Percentiles rank a stretch among this genome's conserved stretches.
These are phyloP conservation scores for Agriotes lineatus DNA, from an alignment of 2,888 invertebrate species.

Conservation along the genomic window DNA sequence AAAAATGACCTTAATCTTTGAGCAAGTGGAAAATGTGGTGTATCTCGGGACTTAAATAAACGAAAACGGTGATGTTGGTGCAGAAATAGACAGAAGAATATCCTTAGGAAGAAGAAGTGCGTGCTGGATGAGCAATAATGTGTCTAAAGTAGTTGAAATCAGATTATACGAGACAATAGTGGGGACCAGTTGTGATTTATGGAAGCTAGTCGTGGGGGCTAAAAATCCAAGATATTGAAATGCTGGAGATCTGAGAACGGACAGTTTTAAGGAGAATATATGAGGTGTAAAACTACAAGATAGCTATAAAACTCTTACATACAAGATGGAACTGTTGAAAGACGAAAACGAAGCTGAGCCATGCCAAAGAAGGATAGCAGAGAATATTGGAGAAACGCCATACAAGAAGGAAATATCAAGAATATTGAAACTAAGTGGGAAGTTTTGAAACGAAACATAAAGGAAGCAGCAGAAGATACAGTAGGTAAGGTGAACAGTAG, in stretches of 20 bases:
- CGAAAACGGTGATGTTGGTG: background rate
- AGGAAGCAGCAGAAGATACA: background rate
- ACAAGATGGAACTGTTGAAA: too few species aligned
- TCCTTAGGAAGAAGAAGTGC: background rate
- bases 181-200: too few species aligned
- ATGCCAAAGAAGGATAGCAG: too few species aligned
- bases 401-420: too few species aligned
- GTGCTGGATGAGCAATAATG: background rate
- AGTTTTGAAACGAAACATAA: background rate
- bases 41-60: background rate
- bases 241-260: too few species aligned
- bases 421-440: background rate
- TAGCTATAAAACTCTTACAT: too few species aligned
- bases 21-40: background rate
- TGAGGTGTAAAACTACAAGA: too few species aligned
- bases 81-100: background rate
- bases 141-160: background rate
- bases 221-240: too few species aligned
- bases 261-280: background rate
- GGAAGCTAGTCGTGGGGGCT: too few species aligned
- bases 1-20: background rate
- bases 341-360: too few species aligned
- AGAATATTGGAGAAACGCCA: too few species aligned
- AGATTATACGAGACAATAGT: too few species aligned
- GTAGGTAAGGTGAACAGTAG: background rate